Base-by-base conservation (phyloP, 2,888 invertebrate genomes). In the Macaria notata region DNA sequence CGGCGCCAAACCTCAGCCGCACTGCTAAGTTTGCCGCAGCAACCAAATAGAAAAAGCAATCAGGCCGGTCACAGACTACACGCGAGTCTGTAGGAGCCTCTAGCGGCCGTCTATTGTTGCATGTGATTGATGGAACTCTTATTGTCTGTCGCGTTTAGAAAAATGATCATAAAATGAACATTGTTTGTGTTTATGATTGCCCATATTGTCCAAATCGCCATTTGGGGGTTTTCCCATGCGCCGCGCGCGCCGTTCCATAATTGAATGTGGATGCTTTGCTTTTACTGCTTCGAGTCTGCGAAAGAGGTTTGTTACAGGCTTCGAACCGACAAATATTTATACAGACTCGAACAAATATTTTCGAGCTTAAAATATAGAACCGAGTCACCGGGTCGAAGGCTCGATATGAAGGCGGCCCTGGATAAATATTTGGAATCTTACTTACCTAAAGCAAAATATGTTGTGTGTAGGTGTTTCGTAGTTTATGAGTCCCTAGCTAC, bases 101-200 rank as follows among this genome's bases (percentile, higher is more conserved):
- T 77, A 81, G 70, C 79, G 80, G 81, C 80, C 78, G 83, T 82
- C 80, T 86, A 85, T 87, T 86, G 86, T 84, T 78, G 67, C 69
- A 76, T 69, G 75, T 88, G 88, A 89, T 89, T 86, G 88, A 89
- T 89, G 85, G 75, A 63, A 64, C 69, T 43, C 51, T 78, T 78
- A 83, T 83, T 84, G 85, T 82, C 73, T 78, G 86, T 86, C 83
- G 81, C 83, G 75, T 84, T 84, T 82, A 75, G 72, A 58, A 54
- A 58, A 58, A 58, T 56, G 56, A 83, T 81, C 88, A 87, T 87
- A 84, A 85, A 86, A 89, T 85, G 83, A 81, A 78, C 72, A 75
- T 70, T 83, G 82, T 84, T 86, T 83, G 82, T 75, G 75, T 75
- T 75, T 75, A 73, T 79, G 81, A 85, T 86, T 84, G 78, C 71